These are phyloP conservation scores for Sternotherus odoratus DNA, from an alignment of 2,797 vertebrate genomes.

Conservation along the genomic window DNA sequence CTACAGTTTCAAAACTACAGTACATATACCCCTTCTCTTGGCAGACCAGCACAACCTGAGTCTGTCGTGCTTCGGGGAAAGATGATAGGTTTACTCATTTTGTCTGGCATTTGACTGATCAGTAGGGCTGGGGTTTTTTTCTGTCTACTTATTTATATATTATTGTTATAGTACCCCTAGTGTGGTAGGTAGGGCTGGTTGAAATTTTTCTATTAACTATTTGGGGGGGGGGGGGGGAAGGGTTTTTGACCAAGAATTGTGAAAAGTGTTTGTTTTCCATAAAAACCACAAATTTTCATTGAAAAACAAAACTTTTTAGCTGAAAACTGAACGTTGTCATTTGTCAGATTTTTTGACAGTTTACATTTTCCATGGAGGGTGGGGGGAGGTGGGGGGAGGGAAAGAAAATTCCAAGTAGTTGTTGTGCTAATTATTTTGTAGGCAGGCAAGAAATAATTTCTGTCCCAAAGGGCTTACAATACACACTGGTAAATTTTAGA, in stretches of 20 bases:
- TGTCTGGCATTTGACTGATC: slow-evolving; percentile 39
- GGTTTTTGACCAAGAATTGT: slow-evolving; percentile 48
- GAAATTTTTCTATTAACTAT: slow-evolving; percentile 18
- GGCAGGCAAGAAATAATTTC: slow-evolving; percentile 31
- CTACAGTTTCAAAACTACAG: neutral
- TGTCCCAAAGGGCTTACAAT: slow-evolving; percentile 45
- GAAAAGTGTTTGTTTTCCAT: slow-evolving; percentile 14
- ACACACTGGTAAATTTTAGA: slow-evolving; percentile 55
- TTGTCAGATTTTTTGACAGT: slow-evolving; percentile 36
- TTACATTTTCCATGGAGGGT: slow-evolving; percentile 39
- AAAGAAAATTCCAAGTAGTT: slow-evolving; percentile 53
- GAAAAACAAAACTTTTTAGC: slow-evolving; percentile 47
- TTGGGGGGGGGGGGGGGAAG: too few species aligned
- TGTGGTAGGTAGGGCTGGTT: slow-evolving; percentile 12
- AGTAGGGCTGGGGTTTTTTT: neutral
- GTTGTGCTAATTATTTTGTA: slow-evolving; percentile 57
- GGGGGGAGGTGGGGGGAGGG: neutral
- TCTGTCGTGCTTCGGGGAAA: slow-evolving; percentile 25
- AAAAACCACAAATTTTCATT: neutral
- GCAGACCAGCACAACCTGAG: neutral
- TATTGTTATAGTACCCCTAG: neutral
- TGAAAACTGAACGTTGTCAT: neutral
- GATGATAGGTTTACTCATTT: slow-evolving; percentile 41
- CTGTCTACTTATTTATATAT: slow-evolving; percentile 45
- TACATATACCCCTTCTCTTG: neutral